A percentile compares a stretch with the other conserved stretches of the same genome.
phyloP scores from a whole-genome alignment of 2,113 vertebrate species.

The Lampris incognitus region DNA sequence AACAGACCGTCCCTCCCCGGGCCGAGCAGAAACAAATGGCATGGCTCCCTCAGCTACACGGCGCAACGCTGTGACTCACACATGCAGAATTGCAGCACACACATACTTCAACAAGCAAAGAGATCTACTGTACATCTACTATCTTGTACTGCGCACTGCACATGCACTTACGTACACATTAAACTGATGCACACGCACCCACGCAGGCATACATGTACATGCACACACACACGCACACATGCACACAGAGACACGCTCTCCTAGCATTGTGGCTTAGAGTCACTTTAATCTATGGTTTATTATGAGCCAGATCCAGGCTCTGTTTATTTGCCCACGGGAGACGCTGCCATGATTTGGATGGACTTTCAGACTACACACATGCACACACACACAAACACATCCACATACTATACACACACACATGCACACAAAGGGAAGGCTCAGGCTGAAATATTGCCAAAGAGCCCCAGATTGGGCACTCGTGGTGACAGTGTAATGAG shows the following conservation, averaged over 20 bases:
- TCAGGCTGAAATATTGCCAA: constrained; percentile 63
- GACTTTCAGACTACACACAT: constrained; percentile 33
- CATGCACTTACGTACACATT: constrained; percentile 44
- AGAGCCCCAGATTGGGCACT: constrained; percentile 62
- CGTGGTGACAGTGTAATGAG: constrained; percentile 70
- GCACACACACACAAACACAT: constrained; percentile 29
- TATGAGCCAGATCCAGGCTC: constrained; percentile 50
- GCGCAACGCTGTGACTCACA: constrained; percentile 56
- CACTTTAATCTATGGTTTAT: constrained; percentile 63
- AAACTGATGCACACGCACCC: constrained; percentile 42
- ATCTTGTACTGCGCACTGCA: background rate
- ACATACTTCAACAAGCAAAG: background rate
- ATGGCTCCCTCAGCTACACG: constrained; percentile 48
- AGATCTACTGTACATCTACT: constrained; percentile 24
- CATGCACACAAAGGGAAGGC: constrained; percentile 31
- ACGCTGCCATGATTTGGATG: constrained; percentile 59
- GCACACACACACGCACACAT: constrained; percentile 44
- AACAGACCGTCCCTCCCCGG: constrained; percentile 43
- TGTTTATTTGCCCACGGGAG: constrained; percentile 55
- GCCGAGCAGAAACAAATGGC: constrained; percentile 74
- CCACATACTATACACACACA: constrained; percentile 18
- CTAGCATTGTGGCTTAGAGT: constrained; percentile 39
- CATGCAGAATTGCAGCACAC: constrained; percentile 36
- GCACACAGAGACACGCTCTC: constrained; percentile 12
- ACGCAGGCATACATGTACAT: constrained; percentile 16